Base-by-base conservation (phyloP, 2,888 invertebrate species). In the Nasonia oneida region DNA sequence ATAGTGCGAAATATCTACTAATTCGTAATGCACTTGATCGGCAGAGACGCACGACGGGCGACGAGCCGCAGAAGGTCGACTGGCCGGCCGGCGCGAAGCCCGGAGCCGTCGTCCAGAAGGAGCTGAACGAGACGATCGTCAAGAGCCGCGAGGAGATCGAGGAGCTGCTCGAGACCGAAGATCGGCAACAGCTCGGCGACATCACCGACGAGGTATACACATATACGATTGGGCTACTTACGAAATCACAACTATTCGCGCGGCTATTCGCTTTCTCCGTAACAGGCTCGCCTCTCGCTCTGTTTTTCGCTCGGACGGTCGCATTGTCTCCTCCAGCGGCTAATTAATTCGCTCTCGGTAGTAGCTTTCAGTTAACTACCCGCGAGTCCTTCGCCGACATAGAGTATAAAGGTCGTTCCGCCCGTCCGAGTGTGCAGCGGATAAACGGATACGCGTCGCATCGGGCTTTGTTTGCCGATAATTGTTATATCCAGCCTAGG, bases 71-170 rank as follows among this genome's bases (percentile, higher is more conserved):
- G 80, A 90, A 90, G 84, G 89, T 91, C 85, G 91, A 91, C 77
- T 92, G 88, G 91, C 90, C 89, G 86, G 88, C 86, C 77, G 89
- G 88, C 81, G 89, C 89, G 79, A 90, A 89, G 88, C 87, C 96
- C 0, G 96, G 96, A 81, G 97, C 97, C 14, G 95, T 97, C 89
- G 97, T 98, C 79, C 95, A 97, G 87, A 94, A 94, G 83, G 97
- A 98, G 94, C 96, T 96, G 89, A 96, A 96, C 90, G 97, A 98
- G 93, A 96, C 95, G 88, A 95, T 96, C 50, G 96, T 98, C 85
- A 95, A 97, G 89, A 97, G 97, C 74, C 95, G 97, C 86, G 97
- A 98, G 93, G 96, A 98, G 92, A 96, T 96, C 73, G 97, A 98
- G 90, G 96, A 97, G 89, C 95, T 96, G 61, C 94, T 96, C 87